Conservation (phyloP, 2,797 vertebrate genomes). For the Dicrostonyx torquatus region DNA sequence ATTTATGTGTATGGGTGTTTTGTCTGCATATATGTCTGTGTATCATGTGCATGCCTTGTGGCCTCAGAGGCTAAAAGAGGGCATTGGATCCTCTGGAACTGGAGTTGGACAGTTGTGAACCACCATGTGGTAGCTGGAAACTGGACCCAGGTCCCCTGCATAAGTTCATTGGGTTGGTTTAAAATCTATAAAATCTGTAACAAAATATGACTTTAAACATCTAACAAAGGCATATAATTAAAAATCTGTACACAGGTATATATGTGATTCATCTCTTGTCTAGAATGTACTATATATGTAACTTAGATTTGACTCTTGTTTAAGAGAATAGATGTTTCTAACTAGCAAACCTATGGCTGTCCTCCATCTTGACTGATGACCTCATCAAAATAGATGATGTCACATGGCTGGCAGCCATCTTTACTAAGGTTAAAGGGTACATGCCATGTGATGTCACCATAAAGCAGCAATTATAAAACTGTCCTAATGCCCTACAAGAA, state of each 20-base stretch:
- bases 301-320: neutral
- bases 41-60: neutral
- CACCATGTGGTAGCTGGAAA: neutral
- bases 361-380: neutral
- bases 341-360: neutral
- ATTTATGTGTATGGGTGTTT: neutral
- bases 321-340: neutral
- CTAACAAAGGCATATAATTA: neutral
- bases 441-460: neutral
- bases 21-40: neutral
- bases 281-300: no score
- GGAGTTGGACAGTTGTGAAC: neutral
- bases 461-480: neutral
- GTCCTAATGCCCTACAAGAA: neutral
- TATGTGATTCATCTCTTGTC: neutral
- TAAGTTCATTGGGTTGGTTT: neutral
- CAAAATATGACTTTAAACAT: neutral
- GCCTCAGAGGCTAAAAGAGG: neutral
- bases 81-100: neutral
- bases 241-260: neutral
- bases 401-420: neutral
- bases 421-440: neutral
- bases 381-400: neutral
- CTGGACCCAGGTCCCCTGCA: neutral
- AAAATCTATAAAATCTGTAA: neutral